Base-by-base conservation (phyloP, 2,888 invertebrate genomes). In the Anoplius nigerrimus region DNA sequence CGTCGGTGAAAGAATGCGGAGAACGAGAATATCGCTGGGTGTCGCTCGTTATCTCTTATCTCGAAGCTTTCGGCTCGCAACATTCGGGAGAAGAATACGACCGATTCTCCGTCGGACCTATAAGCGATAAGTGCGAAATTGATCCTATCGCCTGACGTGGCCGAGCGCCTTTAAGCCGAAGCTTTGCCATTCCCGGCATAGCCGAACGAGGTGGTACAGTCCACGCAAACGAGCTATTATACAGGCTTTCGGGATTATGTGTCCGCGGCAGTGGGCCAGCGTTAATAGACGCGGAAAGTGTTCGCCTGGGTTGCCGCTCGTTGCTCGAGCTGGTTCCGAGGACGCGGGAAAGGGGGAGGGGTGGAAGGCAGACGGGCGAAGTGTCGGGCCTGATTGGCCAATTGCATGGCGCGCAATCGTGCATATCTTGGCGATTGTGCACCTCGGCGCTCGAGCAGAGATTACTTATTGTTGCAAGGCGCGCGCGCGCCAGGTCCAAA, bases 191-290 rank as follows among this genome's bases (percentile, higher is more conserved):
- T 45, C 16, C 55, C 45, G 48, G 20, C 18, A 34, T 24, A 62
- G 20, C 15, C 16, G 18, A 71, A 63, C 56, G 70, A 71, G 69
- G 65, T 66, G 69, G 65, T 66, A 55, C 52, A 59, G 67, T 66
- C 59, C 68, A 71, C 60, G 72, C 74, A 72, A 76, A 76, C 69
- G 74, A 76, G 74, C 76, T 74, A 76, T 74, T 74, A 76, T 73
- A 61, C 68, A 27, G 54, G 46, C 27, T 20, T 18, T 21, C 2
- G 24, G 53, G 53, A 53, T 53, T 18, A 53, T 53, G 21, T 53
- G 21, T 13, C 53, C 8, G 21, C 21, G 21, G 22, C 15, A 21
- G 13, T 6, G 53, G 53, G 22, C 53, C 2, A 48, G 48, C 48
- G 53, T 21, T 20, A 53, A 22, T 53, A 53, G 22, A 53, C 21